These are phyloP conservation scores for Drosophila falleni DNA, from an alignment of 2,888 invertebrate genomes.

Conservation along the genomic window DNA sequence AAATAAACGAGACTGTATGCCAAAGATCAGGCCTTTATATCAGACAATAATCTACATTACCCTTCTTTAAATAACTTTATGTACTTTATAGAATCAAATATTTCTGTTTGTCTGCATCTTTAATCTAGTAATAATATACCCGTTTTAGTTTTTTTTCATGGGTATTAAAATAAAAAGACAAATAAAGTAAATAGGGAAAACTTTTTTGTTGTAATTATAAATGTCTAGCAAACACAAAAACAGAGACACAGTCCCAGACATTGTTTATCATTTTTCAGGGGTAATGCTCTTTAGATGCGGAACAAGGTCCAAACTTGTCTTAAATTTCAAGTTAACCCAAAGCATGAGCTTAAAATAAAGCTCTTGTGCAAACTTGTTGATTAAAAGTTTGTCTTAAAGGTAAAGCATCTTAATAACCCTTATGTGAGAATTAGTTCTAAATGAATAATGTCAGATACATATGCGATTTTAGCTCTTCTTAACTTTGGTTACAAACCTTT, in stretches of 20 bases:
- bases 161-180: conserved; percentile 19
- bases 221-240: conserved; percentile 57
- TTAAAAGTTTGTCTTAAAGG: conserved; percentile 11
- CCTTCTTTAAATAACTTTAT: too few species aligned
- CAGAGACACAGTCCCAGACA: conserved; percentile 53
- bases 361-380: conserved; percentile 27
- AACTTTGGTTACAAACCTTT: not conserved
- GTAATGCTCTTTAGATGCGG: conserved; percentile 40
- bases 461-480: not conserved
- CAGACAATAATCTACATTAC: too few species aligned
- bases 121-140: not conserved
- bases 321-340: conserved; percentile 33
- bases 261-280: conserved; percentile 59
- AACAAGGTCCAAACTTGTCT: conserved; percentile 37
- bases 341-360: conserved; percentile 16
- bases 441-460: not conserved
- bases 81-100: not conserved
- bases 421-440: not conserved
- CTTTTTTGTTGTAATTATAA: conserved; percentile 74
- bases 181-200: conserved; percentile 41
- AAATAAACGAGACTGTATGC: too few species aligned
- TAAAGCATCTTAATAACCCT: not conserved
- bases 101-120: not conserved
- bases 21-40: too few species aligned
- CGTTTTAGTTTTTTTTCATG: not conserved